Conservation (phyloP, 92 coral and sea anemone genomes). For the Pocillopora meandrina region DNA sequence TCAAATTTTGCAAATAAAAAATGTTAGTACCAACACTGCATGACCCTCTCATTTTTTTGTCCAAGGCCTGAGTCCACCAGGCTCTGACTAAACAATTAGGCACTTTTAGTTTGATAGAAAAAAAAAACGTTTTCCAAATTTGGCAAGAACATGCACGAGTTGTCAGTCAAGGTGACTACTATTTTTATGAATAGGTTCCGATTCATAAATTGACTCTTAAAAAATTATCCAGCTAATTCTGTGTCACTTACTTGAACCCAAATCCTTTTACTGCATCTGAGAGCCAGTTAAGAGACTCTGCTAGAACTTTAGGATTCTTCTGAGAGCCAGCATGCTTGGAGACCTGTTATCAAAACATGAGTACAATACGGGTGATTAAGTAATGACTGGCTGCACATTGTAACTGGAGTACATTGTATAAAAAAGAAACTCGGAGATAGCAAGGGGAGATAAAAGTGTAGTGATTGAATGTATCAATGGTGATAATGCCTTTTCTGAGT, state of each 20-base stretch:
- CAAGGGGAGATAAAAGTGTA: too few relatives aligned
- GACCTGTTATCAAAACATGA: constrained; percentile 54
- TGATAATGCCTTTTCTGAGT: too few relatives aligned
- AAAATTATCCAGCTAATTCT: too few relatives aligned
- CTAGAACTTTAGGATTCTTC: constrained; percentile 93
- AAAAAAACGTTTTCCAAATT: too few relatives aligned
- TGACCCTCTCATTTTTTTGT: background rate
- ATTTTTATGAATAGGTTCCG: background rate
- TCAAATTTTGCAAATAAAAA: too few relatives aligned
- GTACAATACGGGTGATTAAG: background rate
- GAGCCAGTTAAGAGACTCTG: constrained; percentile 93
- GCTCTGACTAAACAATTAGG: too few relatives aligned
- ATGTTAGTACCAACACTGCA: background rate
- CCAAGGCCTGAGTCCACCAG: too few relatives aligned
- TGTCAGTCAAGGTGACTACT: background rate
- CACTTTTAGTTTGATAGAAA: too few relatives aligned
- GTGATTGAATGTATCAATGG: too few relatives aligned
- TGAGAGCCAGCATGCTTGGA: constrained; percentile 85
- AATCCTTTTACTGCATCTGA: constrained; percentile 83
- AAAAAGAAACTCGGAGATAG: too few relatives aligned
- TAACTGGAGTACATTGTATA: too few relatives aligned
- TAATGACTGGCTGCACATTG: too few relatives aligned
- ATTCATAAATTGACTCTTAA: background rate
- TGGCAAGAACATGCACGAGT: background rate
- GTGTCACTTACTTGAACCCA: constrained; percentile 87